Evolutionary conservation across 2,888 invertebrate genomes (phyloP).

Genomic region (Vannuccia rotundouncinata): DNA sequence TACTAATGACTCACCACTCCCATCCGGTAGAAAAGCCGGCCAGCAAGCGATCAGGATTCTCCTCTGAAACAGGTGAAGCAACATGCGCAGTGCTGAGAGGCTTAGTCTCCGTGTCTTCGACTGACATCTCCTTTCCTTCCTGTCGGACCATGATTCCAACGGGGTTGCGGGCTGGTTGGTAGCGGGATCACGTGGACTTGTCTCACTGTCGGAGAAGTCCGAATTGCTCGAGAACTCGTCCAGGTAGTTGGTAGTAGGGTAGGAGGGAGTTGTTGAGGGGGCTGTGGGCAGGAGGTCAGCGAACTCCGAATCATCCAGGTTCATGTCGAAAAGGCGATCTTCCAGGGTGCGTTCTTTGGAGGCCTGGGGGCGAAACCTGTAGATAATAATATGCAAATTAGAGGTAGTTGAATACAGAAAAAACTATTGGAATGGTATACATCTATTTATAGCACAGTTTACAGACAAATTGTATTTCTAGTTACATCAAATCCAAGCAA

Average conservation of each 20-base stretch:
- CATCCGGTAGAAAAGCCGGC: conserved; percentile 11
- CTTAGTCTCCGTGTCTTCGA: neutral
- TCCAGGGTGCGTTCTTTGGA: conserved; percentile 7
- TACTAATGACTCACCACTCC: neutral
- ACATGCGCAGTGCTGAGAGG: neutral
- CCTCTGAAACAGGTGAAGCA: neutral
- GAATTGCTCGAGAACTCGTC: neutral
- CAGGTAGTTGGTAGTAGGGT: neutral
- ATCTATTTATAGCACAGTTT: no score
- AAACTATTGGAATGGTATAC: no score
- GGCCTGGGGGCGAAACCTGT: neutral
- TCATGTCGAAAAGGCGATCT: neutral
- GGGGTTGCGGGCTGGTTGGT: neutral
- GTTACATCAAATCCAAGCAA: no score
- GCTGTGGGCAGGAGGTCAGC: conserved; percentile 10
- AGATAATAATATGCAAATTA: no score
- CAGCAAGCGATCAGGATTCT: neutral
- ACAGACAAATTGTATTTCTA: no score
- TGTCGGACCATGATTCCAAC: neutral
- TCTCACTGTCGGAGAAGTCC: neutral
- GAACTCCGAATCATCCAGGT: conserved; percentile 12
- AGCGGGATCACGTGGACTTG: neutral
- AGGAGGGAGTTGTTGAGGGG: neutral
- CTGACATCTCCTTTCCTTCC: neutral
- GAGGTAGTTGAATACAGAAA: no score